Evolutionary conservation across 2,888 invertebrate species (phyloP).

Genomic region (Kryphioiulus occultus): DNA sequence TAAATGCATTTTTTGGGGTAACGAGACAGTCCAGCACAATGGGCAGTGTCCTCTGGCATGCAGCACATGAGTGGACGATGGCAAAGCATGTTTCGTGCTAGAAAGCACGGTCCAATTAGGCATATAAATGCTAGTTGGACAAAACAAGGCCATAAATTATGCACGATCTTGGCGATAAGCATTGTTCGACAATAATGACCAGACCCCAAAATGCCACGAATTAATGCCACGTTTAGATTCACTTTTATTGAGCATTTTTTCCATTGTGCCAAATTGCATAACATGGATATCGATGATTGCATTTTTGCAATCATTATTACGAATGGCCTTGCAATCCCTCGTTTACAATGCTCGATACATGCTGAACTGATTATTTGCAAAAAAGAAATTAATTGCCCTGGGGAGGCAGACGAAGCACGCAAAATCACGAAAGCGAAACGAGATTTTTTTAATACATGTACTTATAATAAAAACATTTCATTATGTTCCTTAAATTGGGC

Average conservation of each 20-base stretch:
- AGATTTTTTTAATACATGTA: background rate
- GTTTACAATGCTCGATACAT: background rate
- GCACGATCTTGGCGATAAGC: background rate
- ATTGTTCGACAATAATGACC: background rate
- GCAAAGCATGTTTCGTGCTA: background rate
- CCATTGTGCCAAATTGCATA: background rate
- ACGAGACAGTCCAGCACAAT: background rate
- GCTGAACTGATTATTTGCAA: background rate
- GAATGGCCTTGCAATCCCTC: background rate
- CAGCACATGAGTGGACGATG: background rate
- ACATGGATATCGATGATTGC: background rate
- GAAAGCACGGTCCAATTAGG: background rate
- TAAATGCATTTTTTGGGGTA: background rate
- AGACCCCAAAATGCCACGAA: background rate
- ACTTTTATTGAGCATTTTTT: background rate
- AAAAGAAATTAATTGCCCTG: background rate
- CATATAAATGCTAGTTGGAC: constrained; percentile 1
- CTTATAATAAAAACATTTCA: background rate
- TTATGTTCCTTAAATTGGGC: background rate
- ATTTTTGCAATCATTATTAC: background rate
- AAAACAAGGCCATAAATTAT: background rate
- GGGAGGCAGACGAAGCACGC: background rate
- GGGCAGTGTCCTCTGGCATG: background rate
- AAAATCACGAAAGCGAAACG: background rate
- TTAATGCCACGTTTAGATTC: background rate